Evolutionary conservation across 2,888 invertebrate genomes (phyloP), one percentile per base, ranked within the genome.

Genomic region (Diarsia brunnea): DNA sequence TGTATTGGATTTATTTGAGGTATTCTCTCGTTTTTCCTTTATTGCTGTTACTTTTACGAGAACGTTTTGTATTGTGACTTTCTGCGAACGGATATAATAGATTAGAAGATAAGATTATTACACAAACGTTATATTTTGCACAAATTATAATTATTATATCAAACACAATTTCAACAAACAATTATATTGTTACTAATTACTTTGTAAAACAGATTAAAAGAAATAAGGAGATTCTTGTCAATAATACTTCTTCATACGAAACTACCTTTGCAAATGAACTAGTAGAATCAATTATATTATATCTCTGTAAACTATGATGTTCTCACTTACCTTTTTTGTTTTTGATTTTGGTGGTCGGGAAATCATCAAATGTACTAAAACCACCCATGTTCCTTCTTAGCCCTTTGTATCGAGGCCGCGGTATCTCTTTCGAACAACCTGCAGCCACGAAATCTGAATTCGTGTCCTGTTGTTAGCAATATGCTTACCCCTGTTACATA

Each of bases 1-100:
- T 90, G 90, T 90, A 89, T 89, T 89, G 89, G 90, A 90, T 90
- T 88, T 88, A 88, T 88, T 88, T 85, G 82, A 79, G 88, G 88
- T 86, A 88, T 89, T 86, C 81, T 75, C 84, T 84, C 88, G 85
- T 85, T 87, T 87, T 86, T 86, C 84, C 81, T 85, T 78, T 77
- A 82, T 88, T 86, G 87, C 91, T 91, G 86, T 90, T 89, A 79
- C 83, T 87, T 84, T 86, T 82, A 84, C 72, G 71, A 77, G 71
- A 79, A 51, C 74, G 51, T 53, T 47, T 55, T 60, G 64, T 82
- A 77, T 79, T 79, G 81, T 88, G 69, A 76, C 73, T 84, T 79
- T 85, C 61, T 79, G 66, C 24, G 58, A 68, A 82, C 38, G 63
- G 49, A 71, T 66, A 71, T 64, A 61, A 71, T 38, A 55, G 53